Evolutionary conservation across 2,888 invertebrate species (phyloP).

Genomic region (Sinodicranocentrus sp.): DNA sequence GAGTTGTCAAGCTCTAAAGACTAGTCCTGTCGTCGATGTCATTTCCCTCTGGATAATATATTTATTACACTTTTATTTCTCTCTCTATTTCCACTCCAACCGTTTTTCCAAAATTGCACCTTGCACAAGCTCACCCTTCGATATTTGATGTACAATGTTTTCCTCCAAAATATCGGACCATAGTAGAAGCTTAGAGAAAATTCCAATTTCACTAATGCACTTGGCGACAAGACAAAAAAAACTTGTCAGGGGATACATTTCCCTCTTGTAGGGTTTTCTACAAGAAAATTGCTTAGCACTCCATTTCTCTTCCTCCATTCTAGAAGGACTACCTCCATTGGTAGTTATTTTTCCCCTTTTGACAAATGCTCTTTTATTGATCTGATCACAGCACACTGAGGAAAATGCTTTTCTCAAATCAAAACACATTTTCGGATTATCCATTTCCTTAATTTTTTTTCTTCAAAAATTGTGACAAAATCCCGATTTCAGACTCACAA

Average conservation of each 20-base stretch:
- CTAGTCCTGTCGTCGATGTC: slow-evolving; percentile 1
- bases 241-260: slow-evolving; percentile 53
- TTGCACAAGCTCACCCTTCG: slow-evolving; percentile 11
- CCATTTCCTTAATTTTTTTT: too few species aligned
- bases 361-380: too few species aligned
- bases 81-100: neutral
- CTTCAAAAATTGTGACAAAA: too few species aligned
- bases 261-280: neutral
- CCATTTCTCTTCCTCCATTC: neutral
- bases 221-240: slow-evolving; percentile 61
- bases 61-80: neutral
- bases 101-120: slow-evolving; percentile 24
- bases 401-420: too few species aligned
- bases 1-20: too few species aligned
- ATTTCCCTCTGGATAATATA: slow-evolving; percentile 4
- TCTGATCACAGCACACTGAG: too few species aligned
- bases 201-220: slow-evolving; percentile 70
- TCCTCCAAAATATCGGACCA: neutral
- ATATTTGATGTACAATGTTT: slow-evolving; percentile 46
- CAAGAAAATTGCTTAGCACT: too few species aligned
- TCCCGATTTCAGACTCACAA: too few species aligned
- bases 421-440: too few species aligned
- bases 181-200: slow-evolving; percentile 34
- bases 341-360: neutral
- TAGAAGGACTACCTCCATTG: neutral